Evolutionary conservation across 2,888 invertebrate species (phyloP), one percentile per base, ranked within the genome.

Genomic region (Prenolepis imparis): DNA sequence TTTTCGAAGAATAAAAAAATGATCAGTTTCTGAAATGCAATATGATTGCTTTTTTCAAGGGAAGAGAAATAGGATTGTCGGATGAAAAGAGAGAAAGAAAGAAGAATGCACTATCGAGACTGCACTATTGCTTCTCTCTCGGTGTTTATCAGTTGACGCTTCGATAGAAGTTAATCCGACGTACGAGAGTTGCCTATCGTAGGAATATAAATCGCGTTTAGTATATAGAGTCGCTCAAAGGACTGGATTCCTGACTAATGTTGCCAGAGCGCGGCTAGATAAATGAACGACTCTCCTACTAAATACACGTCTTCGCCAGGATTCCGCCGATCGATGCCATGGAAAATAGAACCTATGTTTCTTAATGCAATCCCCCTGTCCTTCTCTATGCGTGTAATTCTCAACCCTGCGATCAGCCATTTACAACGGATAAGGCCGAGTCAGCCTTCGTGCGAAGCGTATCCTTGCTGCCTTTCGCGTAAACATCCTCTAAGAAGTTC

Each of bases 221-320:
- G 84, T 82, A n/a, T 52, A 52, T 52, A 52, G n/a, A 77, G 77
- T 74, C 61, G 74, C 82, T 87, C 87, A 84, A 86, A 88, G 90
- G 90, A 90, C 89, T 90, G 89, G 89, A 90, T 90, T 90, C 89
- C 89, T 90, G 87, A 88, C 85, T 84, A 67, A 83, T 75, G 82
- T 84, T 70, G 78, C 85, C 84, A 83, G 52, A 52, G 18, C n/a
- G 28, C 67, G 82, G 84, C 78, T 77, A 77, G 68, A 68, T 89
- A 86, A 72, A 84, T 72, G 75, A 82, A 75, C 85, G 80, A 66
- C 68, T 83, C 83, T 77, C 82, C 57, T 81, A 63, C 87, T 86
- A 88, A 87, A 81, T 85, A 72, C 88, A 67, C 44, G 52, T 73
- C 84, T 85, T 52, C 82, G 66, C 64, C 89, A 61, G 82, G 88